A percentile compares a stretch with the other conserved stretches of the same genome.
Conservation (phyloP, 2,797 vertebrate genomes). For the Aldrovandia affinis region DNA sequence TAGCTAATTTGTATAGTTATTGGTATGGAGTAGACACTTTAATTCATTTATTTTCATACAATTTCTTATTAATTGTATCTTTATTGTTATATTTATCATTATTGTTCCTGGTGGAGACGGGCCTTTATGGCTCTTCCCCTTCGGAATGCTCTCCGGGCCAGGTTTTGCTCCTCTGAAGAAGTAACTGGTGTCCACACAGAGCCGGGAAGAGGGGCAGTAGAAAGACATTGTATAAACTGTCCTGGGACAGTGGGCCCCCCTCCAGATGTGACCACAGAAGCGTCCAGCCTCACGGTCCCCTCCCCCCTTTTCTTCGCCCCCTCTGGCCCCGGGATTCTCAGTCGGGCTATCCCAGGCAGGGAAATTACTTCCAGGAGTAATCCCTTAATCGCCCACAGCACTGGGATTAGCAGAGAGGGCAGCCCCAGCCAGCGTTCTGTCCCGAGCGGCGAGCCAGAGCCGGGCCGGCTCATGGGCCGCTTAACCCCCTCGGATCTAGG, state of each 20-base stretch:
- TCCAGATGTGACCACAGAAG: slow-evolving; percentile 22
- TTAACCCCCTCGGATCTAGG: slow-evolving; percentile 17
- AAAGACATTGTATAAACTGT: not conserved
- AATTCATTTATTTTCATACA: too few species aligned
- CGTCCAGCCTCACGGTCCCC: not conserved
- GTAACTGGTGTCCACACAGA: not conserved
- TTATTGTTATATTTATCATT: too few species aligned
- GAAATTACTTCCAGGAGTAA: slow-evolving; percentile 71
- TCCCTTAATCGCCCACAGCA: slow-evolving; percentile 72
- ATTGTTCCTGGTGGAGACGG: too few species aligned
- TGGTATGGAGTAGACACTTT: too few species aligned
- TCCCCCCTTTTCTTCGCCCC: not conserved
- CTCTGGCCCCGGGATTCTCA: slow-evolving; percentile 40
- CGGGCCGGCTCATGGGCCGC: not conserved
- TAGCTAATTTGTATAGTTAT: too few species aligned
- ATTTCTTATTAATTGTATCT: too few species aligned
- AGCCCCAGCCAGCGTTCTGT: slow-evolving; percentile 42
- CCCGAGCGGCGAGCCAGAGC: not conserved
- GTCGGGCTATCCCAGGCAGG: slow-evolving; percentile 58
- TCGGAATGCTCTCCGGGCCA: not conserved
- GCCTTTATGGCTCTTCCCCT: not conserved
- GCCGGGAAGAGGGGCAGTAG: too few species aligned
- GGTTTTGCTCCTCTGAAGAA: not conserved
- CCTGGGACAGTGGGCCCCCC: not conserved
- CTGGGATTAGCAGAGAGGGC: slow-evolving; percentile 66